These are phyloP conservation scores for Sorex fumeus DNA, from an alignment of 2,113 vertebrate species.

Conservation along the genomic window DNA sequence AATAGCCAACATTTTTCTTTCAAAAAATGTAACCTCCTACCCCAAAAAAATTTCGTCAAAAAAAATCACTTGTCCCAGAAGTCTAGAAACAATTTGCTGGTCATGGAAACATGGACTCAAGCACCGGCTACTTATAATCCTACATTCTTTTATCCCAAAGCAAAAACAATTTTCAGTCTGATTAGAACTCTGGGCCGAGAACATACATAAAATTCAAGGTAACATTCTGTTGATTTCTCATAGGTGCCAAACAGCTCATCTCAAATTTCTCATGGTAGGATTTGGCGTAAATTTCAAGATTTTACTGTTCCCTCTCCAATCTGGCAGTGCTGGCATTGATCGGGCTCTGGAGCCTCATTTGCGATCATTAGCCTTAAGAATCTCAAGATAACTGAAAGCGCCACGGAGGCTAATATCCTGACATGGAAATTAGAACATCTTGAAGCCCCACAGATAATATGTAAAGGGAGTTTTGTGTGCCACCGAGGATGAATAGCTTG, in stretches of 20 bases:
- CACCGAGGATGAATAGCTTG: constrained; percentile 3
- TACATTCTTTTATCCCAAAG: constrained; percentile 7
- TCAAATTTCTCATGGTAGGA: constrained; percentile 50
- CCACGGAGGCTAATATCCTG: constrained; percentile 49
- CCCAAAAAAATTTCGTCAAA: background rate
- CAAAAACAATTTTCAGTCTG: background rate
- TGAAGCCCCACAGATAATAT: constrained; percentile 74
- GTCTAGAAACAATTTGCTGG: background rate
- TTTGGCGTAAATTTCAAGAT: background rate
- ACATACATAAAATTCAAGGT: background rate
- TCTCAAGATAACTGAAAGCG: constrained; percentile 48
- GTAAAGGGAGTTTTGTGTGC: constrained; percentile 52
- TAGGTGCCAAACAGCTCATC: background rate
- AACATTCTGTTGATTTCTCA: constrained; percentile 29
- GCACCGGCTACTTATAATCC: background rate
- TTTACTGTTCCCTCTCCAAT: constrained; percentile 51
- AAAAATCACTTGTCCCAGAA: background rate
- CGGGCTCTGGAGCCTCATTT: constrained; percentile 43
- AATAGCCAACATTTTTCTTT: constrained; percentile 38
- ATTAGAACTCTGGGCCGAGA: background rate
- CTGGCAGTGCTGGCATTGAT: constrained; percentile 13
- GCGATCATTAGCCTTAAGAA: constrained; percentile 72
- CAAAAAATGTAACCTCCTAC: background rate
- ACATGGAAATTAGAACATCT: constrained; percentile 72
- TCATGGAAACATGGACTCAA: background rate